Conservation (phyloP, 2,888 invertebrate genomes). For the Strigamia crassipes region DNA sequence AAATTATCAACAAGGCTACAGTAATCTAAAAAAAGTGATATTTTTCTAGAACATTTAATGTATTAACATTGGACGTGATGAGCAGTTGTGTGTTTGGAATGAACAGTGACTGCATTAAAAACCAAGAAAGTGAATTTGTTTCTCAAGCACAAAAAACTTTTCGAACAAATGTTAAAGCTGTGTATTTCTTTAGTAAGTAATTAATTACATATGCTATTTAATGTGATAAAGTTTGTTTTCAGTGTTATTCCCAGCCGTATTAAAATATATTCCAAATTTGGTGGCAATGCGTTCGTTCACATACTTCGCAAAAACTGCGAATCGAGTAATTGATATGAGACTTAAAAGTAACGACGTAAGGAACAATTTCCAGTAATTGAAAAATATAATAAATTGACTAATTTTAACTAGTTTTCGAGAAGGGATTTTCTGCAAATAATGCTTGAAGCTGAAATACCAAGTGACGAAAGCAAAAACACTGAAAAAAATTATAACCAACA, state of each 20-base stretch:
- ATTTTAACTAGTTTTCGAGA: background rate
- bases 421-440: slow-evolving; percentile 25
- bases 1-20: no score
- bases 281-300: background rate
- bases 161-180: background rate
- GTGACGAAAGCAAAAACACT: background rate
- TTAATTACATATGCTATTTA: no score
- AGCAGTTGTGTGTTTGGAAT: slow-evolving; percentile 46
- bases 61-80: slow-evolving; percentile 44
- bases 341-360: background rate
- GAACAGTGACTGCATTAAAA: slow-evolving; percentile 28
- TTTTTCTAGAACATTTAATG: slow-evolving; percentile 24
- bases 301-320: background rate
- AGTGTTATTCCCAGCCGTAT: no score
- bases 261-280: no score
- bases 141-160: background rate
- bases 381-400: no score
- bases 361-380: background rate
- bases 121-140: slow-evolving; percentile 45
- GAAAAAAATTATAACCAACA: background rate
- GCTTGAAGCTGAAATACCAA: slow-evolving; percentile 12
- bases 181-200: background rate
- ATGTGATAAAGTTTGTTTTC: no score
- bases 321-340: background rate
- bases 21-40: no score